These are phyloP conservation scores for Carassius carassius DNA, from an alignment of 2,113 vertebrate genomes.

Conservation along the genomic window DNA sequence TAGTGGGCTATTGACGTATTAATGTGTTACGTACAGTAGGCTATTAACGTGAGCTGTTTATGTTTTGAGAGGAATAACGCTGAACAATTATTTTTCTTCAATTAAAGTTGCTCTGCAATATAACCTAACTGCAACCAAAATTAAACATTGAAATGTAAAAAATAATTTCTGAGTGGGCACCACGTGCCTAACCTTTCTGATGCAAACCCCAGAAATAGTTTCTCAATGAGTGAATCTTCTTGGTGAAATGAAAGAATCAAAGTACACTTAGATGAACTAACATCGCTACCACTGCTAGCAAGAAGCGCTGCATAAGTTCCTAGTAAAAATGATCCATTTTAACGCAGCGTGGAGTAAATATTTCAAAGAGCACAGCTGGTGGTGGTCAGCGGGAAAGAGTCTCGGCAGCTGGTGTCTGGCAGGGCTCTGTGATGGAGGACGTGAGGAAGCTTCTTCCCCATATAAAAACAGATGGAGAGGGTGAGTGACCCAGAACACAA, in stretches of 20 bases:
- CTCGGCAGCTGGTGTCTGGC: conserved; percentile 76
- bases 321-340: conserved; percentile 43
- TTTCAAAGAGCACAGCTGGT: conserved; percentile 69
- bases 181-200: not conserved
- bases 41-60: not conserved
- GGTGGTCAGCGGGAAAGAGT: conserved; percentile 75
- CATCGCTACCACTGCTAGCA: not conserved
- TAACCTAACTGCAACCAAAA: not conserved
- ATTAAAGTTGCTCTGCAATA: not conserved
- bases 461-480: conserved; percentile 53
- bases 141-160: not conserved
- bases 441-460: conserved; percentile 7
- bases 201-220: not conserved
- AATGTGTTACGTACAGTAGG: not conserved
- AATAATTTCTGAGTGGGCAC: not conserved
- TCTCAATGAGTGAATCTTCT: not conserved
- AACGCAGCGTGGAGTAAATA: conserved; percentile 71
- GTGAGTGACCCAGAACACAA: conserved; percentile 30
- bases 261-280: not conserved
- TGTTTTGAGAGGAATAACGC: not conserved
- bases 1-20: not conserved
- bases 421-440: conserved; percentile 41
- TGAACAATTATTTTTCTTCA: not conserved
- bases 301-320: conserved; percentile 40
- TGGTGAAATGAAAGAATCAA: not conserved